These are phyloP conservation scores for Eubasilissa regina DNA, from an alignment of 1,140 invertebrate genomes.

Conservation along the genomic window DNA sequence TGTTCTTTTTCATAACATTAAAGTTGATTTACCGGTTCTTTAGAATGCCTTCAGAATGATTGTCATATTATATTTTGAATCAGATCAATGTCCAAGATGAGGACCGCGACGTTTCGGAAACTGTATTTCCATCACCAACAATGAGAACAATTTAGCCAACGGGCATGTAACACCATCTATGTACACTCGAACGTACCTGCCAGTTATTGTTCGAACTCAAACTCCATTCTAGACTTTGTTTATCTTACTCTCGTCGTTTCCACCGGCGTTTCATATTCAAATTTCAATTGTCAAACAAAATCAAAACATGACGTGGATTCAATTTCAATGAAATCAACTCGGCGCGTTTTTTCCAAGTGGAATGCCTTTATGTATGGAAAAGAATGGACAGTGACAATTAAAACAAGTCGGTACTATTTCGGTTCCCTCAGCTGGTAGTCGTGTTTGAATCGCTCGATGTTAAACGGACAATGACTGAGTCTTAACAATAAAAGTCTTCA, in stretches of 20 bases:
- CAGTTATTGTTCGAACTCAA: conserved; percentile 37
- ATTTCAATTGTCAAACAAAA: conserved; percentile 59
- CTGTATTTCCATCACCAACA: background rate
- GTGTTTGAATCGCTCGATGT: conserved; percentile 13
- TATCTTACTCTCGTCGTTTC: conserved; percentile 55
- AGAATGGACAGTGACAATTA: conserved; percentile 54
- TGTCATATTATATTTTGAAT: conserved; percentile 30
- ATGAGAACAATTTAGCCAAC: conserved; percentile 24
- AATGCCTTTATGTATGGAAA: conserved; percentile 38
- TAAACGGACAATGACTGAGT: conserved; percentile 34
- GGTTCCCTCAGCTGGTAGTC: conserved; percentile 25
- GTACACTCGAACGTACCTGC: background rate
- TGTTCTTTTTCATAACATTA: conserved; percentile 2
- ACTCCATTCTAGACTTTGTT: conserved; percentile 40
- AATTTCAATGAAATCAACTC: conserved; percentile 55
- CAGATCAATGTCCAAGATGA: conserved; percentile 30
- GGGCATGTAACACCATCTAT: conserved; percentile 25
- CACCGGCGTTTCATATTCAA: conserved; percentile 58
- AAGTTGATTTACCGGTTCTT: conserved; percentile 35
- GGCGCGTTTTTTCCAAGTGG: conserved; percentile 54
- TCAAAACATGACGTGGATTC: conserved; percentile 58
- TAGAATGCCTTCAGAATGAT: conserved; percentile 18
- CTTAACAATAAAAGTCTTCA: conserved; percentile 24
- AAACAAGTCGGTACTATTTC: conserved; percentile 54
- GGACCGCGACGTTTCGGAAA: conserved; percentile 25